A percentile compares a stretch with the other conserved stretches of the same genome.
Evolutionary conservation across 2,113 vertebrate genomes (phyloP).

Genomic region (Patagioenas fasciata): DNA sequence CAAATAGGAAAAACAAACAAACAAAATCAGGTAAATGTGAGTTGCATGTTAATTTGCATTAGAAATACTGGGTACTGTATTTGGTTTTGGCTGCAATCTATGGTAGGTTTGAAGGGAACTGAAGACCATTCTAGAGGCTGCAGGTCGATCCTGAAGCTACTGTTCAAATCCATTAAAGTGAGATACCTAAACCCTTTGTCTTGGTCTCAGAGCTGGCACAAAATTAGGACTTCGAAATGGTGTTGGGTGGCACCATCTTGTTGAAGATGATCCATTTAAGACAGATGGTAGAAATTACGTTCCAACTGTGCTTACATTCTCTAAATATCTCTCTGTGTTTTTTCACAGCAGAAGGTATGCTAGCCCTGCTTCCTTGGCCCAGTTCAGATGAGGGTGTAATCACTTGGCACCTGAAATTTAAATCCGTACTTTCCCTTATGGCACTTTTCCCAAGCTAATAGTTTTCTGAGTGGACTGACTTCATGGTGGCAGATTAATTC

Average conservation of each 20-base stretch:
- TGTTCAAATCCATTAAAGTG: neutral
- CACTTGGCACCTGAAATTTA: constrained; percentile 13
- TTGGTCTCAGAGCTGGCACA: neutral
- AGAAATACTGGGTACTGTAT: neutral
- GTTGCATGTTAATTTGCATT: neutral
- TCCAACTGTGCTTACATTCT: neutral
- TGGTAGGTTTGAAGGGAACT: neutral
- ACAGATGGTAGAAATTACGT: neutral
- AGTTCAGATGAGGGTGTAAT: neutral
- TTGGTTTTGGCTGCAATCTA: neutral
- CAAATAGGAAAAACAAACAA: neutral
- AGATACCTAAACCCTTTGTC: neutral
- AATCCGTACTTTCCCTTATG: neutral
- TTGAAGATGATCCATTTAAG: neutral
- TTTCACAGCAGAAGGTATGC: neutral
- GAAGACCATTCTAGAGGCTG: neutral
- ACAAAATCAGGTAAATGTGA: neutral
- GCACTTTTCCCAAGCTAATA: neutral
- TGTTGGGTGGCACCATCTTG: neutral
- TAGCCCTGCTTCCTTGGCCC: neutral
- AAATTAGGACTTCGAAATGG: neutral
- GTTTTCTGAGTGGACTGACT: neutral
- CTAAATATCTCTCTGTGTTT: constrained; percentile 2
- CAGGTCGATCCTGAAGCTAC: neutral
- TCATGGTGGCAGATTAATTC: neutral